Conservation (phyloP, 2,797 vertebrate species). For the Vespertilio murinus region DNA sequence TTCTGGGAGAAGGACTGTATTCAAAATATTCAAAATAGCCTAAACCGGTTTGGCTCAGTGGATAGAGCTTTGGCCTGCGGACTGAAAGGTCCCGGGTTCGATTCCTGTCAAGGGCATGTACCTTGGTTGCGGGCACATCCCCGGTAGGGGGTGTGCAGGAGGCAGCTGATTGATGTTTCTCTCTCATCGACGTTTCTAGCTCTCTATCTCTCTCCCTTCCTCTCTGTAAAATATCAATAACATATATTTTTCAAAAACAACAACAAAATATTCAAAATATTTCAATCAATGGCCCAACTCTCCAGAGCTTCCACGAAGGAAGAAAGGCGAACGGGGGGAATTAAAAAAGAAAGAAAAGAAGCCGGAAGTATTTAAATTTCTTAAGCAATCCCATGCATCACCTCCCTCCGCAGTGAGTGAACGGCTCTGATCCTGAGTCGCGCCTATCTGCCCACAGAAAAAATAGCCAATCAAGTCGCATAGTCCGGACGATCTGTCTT, state of each 20-base stretch:
- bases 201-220: no score
- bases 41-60: no score
- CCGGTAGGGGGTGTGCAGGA: no score
- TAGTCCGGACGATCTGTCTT: neutral
- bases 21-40: neutral
- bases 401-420: no score
- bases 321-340: neutral
- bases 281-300: neutral
- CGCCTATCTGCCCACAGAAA: neutral
- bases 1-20: neutral
- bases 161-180: no score
- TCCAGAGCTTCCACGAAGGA: neutral
- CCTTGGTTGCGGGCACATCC: no score
- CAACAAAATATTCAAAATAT: constrained; percentile 8
- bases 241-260: no score
- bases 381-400: neutral
- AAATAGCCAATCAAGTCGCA: neutral
- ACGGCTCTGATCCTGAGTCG: neutral
- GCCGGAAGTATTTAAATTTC: neutral
- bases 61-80: no score
- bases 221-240: no score
- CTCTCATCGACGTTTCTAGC: no score
- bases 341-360: neutral
- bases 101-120: no score
- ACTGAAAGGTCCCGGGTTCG: no score